Base-by-base conservation (phyloP, 2,888 invertebrate genomes). In the Myopa tessellatipennis region DNA sequence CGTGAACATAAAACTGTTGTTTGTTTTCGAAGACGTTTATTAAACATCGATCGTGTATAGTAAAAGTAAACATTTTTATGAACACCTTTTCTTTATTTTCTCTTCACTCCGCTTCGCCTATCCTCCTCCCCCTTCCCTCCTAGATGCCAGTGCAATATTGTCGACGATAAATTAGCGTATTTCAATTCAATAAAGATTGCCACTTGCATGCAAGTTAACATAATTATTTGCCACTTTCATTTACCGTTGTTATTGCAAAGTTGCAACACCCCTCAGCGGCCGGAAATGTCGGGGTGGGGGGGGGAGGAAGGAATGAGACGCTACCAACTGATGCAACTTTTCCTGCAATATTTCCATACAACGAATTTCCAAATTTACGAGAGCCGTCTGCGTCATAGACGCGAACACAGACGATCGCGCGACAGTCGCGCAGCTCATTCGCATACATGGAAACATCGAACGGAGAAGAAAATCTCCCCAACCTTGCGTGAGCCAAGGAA, bases 201-300 rank as follows among this genome's bases (percentile, higher is more conserved):
- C 83, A 83, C 82, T 84, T 82, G 84, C 84, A 84, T 80, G 84
- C 83, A 82, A 81, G 83, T 83, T 83, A 83, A 85, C 84, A 85
- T 83, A 83, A 84, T 85, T 85, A 84, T 87, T 85, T 86, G 86
- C 83, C 86, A 86, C 82, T 83, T 83, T 78, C 83, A 83, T 83
- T 84, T 83, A 79, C 80, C 76, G 68, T n/a, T 69, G 60, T 73
- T 68, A 61, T 68, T 45, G 61, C 75, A 78, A 81, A 14, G 81
- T 77, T 80, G 79, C 80, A 79, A 76, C 79, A 80, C 80, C 79
- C 79, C 77, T 81, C 79, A 80, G 73, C 80, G 70, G 4, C 71
- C 14, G 16, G 26, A 7, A 36, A n/a, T 10, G 34, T 38, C 34
- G 18, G 8, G 0, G 14, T 4, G 65, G 38, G 34, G 65, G 38